Base-by-base conservation (phyloP, 2,797 vertebrate species). In the Phataginus tricuspis region DNA sequence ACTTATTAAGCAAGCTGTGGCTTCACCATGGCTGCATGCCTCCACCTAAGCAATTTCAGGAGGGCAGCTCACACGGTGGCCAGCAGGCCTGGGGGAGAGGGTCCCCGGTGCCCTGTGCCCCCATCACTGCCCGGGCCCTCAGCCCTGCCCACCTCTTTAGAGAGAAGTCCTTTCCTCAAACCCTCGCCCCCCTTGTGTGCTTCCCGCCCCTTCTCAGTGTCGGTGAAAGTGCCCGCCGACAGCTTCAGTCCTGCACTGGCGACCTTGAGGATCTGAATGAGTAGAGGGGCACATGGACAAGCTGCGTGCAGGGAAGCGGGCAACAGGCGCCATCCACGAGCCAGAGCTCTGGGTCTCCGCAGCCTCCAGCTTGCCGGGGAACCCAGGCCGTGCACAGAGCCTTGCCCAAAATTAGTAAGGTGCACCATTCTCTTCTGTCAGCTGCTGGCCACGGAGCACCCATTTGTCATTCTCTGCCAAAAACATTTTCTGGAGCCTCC, bases 171-270 rank as follows among this genome's bases (percentile, higher is more conserved):
- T 14, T 13, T 21, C 66, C 31, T 55, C 10, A 15, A 19, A 37
- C 15, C 55, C 68, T 71, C 64, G 1, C 45, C 5, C 2, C 31
- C 25, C n/a, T 64, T 64, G 4, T 15, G 42, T 1, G 14, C 34
- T 42, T 39, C 59, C 29, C 31, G 23, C 16, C n/a, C 13, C 37
- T 51, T 72, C 21, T 31, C 15, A 0, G 4, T 3, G 31, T 42
- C 12, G 10, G 18, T 0, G 2, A 14, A 29, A 27, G 7, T 1
- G 27, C 37, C 51, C 19, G 71, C 55, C 6, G 2, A 21, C 45
- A 2, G 12, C 13, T n/a, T 4, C 69, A 42, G n/a, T 39, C 42
- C 71, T 18, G 12, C n/a, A 39, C 16, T 29, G 18, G 63, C 3
- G 1, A 23, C 69, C 39, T 1, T 0, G 19, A 45, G 7, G 18